Conservation (phyloP, 2,113 vertebrate species). For the Tauraco erythrolophus region DNA sequence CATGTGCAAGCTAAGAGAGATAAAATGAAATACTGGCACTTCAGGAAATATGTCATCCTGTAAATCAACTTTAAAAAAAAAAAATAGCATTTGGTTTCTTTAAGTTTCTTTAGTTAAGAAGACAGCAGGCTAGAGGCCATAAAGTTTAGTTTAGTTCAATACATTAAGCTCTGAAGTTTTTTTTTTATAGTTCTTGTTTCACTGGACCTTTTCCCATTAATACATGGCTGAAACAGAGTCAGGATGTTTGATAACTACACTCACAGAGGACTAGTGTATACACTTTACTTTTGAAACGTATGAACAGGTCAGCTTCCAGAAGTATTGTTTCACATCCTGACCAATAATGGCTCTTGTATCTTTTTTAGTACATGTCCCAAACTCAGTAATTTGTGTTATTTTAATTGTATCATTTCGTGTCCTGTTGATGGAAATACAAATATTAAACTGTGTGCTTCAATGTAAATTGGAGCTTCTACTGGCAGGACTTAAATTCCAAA, state of each 20-base stretch:
- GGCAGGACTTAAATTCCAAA: not conserved
- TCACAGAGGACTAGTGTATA: not conserved
- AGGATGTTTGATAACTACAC: not conserved
- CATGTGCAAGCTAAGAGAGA: not conserved
- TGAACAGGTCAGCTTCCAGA: not conserved
- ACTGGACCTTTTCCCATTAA: not conserved
- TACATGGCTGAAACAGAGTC: not conserved
- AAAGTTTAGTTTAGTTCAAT: not conserved
- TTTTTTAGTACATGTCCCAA: not conserved
- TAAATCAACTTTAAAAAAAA: not conserved
- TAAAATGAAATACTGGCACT: not conserved
- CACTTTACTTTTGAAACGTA: not conserved
- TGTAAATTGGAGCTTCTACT: not conserved
- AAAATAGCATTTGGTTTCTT: not conserved
- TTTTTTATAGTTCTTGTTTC: not conserved
- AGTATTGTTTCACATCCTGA: not conserved
- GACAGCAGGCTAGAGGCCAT: not conserved
- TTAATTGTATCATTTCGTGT: not conserved
- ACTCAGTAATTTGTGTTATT: not conserved
- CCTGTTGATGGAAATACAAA: not conserved
- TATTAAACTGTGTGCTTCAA: not conserved
- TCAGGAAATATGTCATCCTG: not conserved
- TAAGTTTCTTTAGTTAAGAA: not conserved
- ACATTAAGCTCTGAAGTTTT: accelerated
- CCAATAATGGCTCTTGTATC: not conserved